These are phyloP conservation scores for Eucriotettix oculatus DNA, from an alignment of 2,888 invertebrate species.

Conservation along the genomic window DNA sequence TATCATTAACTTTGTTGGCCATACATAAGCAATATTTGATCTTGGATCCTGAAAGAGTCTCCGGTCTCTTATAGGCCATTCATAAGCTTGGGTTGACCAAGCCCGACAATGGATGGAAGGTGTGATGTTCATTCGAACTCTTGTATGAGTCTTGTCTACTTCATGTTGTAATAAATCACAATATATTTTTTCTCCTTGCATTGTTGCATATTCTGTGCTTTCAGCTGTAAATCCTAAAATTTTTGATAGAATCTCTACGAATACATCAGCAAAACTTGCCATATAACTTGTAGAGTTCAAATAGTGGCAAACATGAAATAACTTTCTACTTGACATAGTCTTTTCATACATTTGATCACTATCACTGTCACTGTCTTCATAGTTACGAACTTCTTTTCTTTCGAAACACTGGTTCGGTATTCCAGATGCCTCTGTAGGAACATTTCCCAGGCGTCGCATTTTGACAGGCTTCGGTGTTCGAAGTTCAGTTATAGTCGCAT, in stretches of 20 bases:
- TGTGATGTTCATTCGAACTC: slow-evolving; percentile 26
- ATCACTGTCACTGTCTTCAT: not conserved
- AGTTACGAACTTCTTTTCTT: slow-evolving; percentile 10
- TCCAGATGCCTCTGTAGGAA: slow-evolving; percentile 12
- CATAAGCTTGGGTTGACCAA: slow-evolving; percentile 56
- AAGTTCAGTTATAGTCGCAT: slow-evolving; percentile 40
- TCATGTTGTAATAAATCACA: slow-evolving; percentile 27
- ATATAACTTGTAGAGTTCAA: slow-evolving; percentile 50
- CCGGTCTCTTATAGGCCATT: slow-evolving; percentile 45
- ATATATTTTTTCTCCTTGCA: slow-evolving; percentile 49
- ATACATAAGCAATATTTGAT: slow-evolving; percentile 35
- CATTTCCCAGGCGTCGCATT: slow-evolving; percentile 6
- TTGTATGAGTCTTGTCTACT: not conserved
- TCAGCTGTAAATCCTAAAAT: slow-evolving; percentile 38
- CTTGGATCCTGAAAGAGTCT: slow-evolving; percentile 36
- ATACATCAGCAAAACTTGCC: slow-evolving; percentile 47
- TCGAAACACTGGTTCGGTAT: slow-evolving; percentile 22
- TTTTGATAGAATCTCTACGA: slow-evolving; percentile 39
- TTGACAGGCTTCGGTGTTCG: slow-evolving; percentile 36
- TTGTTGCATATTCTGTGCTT: slow-evolving; percentile 35
- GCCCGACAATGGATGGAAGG: slow-evolving; percentile 45
- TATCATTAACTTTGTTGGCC: slow-evolving; percentile 53
- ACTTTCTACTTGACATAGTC: not conserved
- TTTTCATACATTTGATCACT: not conserved
- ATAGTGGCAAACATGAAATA: slow-evolving; percentile 23